A percentile compares a stretch with the other conserved stretches of the same genome.
Conservation (phyloP, 1,140 invertebrate species). For the Propsilocerus akamusi region DNA sequence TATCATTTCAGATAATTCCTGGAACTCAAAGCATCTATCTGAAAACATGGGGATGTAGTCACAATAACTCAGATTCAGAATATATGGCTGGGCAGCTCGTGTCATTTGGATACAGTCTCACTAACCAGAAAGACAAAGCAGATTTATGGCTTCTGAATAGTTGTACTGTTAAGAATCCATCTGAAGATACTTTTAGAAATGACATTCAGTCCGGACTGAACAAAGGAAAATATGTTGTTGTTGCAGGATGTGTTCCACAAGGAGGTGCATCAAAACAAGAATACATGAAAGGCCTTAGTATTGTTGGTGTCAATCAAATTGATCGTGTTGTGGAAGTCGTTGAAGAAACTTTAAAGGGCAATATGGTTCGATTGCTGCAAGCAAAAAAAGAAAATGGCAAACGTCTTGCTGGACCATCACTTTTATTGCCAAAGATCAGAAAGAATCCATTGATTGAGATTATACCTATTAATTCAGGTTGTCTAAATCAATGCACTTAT, state of each 20-base stretch:
- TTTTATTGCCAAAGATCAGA: slow-evolving; percentile 82
- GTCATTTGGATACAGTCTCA: slow-evolving; percentile 71
- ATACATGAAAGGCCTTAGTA: slow-evolving; percentile 66
- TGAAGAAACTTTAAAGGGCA: slow-evolving; percentile 89
- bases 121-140: slow-evolving; percentile 61
- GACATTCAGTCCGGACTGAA: slow-evolving; percentile 64
- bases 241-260: slow-evolving; percentile 95
- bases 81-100: slow-evolving; percentile 94
- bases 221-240: slow-evolving; percentile 67
- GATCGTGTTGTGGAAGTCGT: slow-evolving; percentile 97
- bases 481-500: slow-evolving; percentile 96
- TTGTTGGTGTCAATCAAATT: slow-evolving; percentile 95
- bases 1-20: slow-evolving; percentile 37
- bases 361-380: slow-evolving; percentile 40
- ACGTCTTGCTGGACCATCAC: slow-evolving; percentile 69
- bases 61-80: slow-evolving; percentile 90
- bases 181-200: slow-evolving; percentile 93
- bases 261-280: slow-evolving; percentile 46
- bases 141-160: slow-evolving; percentile 90
- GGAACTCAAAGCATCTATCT: slow-evolving; percentile 85
- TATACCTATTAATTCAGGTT: slow-evolving; percentile 94
- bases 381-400: slow-evolving; percentile 65
- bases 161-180: slow-evolving; percentile 93
- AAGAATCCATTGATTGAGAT: slow-evolving; percentile 95
- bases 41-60: slow-evolving; percentile 95